phyloP scores from a whole-genome alignment of 2,888 invertebrate genomes.

The Nematopogon swammerdamellus region DNA sequence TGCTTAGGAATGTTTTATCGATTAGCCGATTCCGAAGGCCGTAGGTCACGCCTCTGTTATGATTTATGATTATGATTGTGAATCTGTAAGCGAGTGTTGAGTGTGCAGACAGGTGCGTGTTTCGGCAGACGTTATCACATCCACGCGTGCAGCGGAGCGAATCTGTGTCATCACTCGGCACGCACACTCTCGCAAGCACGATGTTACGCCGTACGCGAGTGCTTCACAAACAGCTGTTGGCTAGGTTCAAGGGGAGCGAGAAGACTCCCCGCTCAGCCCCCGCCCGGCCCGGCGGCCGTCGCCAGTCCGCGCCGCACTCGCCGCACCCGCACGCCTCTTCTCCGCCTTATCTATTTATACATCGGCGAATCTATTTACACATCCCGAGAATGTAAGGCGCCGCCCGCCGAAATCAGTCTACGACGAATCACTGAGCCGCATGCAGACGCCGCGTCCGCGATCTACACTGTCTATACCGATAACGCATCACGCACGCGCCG shows the following conservation, averaged over 20 bases:
- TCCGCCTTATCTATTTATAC: background rate
- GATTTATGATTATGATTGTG: too few species aligned
- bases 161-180: background rate
- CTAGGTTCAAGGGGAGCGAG: constrained; percentile 55
- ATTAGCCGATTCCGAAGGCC: too few species aligned
- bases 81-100: too few species aligned
- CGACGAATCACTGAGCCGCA: background rate
- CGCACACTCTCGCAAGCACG: background rate
- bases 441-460: background rate
- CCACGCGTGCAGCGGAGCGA: too few species aligned
- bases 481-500: too few species aligned
- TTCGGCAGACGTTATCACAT: too few species aligned
- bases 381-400: background rate
- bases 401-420: background rate
- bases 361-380: background rate
- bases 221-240: background rate
- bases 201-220: background rate
- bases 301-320: background rate
- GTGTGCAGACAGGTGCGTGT: too few species aligned
- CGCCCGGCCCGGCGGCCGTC: constrained; percentile 10
- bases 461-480: too few species aligned
- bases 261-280: constrained; percentile 41
- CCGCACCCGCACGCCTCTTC: background rate
- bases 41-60: too few species aligned
- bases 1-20: too few species aligned